A percentile compares a stretch with the other conserved stretches of the same genome.
phyloP scores from a whole-genome alignment of 2,797 vertebrate species.

The Silurus aristotelis region DNA sequence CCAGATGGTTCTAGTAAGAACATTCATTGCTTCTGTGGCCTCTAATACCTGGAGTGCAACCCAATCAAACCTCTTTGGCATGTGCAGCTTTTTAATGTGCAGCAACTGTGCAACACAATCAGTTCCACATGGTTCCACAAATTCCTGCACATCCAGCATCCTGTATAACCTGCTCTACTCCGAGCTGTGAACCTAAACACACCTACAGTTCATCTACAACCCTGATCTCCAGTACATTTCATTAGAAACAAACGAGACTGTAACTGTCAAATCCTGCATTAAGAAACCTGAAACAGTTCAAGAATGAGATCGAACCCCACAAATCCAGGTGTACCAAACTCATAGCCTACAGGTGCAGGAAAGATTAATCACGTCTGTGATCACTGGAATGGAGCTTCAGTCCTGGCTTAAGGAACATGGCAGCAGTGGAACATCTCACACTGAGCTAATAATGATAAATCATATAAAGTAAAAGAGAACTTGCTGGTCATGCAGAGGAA shows the following conservation, averaged over 20 bases:
- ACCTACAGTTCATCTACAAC: neutral
- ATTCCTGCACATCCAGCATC: constrained; percentile 1
- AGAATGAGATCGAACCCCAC: neutral
- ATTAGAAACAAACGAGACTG: neutral
- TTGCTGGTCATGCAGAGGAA: neutral
- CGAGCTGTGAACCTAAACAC: neutral
- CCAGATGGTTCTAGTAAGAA: constrained; percentile 24
- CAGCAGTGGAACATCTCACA: neutral
- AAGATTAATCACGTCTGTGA: neutral
- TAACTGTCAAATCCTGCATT: neutral
- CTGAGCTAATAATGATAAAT: too few relatives aligned
- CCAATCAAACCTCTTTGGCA: constrained; percentile 11
- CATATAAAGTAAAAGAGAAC: neutral
- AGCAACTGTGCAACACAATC: constrained; percentile 16
- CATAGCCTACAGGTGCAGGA: neutral
- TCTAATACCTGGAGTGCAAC: constrained; percentile 6
- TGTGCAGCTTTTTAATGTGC: constrained; percentile 12
- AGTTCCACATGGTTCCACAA: constrained; percentile 14
- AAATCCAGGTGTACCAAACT: neutral
- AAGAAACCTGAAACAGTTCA: neutral
- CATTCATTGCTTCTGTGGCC: constrained; percentile 15
- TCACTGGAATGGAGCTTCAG: neutral
- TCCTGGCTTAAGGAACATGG: neutral
- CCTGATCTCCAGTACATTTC: neutral
- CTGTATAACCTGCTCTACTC: neutral